phyloP scores from a whole-genome alignment of 2,113 vertebrate species.

The Oreochromis aureus region DNA sequence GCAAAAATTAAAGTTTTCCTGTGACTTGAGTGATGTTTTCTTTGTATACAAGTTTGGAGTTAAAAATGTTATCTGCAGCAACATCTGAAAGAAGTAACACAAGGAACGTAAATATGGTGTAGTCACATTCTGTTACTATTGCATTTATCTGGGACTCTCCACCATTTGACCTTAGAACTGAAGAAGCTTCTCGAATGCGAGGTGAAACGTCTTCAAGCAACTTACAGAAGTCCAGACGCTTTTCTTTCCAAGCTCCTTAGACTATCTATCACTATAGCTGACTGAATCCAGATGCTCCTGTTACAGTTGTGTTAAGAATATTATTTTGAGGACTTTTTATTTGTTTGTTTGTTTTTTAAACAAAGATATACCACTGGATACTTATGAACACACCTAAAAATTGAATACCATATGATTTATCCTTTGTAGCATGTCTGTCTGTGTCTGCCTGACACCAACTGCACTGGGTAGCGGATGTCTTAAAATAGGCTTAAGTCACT shows the following conservation, averaged over 20 bases:
- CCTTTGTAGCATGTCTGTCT: background rate
- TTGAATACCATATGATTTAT: background rate
- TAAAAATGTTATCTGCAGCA: too few species aligned
- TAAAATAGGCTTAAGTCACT: background rate
- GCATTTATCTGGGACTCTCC: background rate
- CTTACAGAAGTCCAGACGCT: too few species aligned
- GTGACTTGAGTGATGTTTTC: background rate
- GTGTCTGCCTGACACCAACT: background rate
- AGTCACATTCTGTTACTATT: background rate
- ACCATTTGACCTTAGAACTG: background rate
- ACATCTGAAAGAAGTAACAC: rapidly evolving
- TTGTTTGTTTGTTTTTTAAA: background rate
- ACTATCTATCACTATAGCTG: background rate
- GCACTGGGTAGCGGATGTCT: background rate
- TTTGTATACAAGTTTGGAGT: too few species aligned
- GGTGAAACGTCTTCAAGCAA: background rate
- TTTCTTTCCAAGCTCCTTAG: background rate
- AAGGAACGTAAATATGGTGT: background rate
- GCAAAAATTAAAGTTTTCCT: background rate
- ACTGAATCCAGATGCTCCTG: background rate
- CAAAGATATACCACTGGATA: background rate
- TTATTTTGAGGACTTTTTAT: background rate
- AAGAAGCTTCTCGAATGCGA: background rate
- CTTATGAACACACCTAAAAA: background rate
- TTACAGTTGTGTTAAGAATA: background rate